These are phyloP conservation scores for Antechinus flavipes DNA, from an alignment of 2,113 vertebrate species.

Conservation along the genomic window DNA sequence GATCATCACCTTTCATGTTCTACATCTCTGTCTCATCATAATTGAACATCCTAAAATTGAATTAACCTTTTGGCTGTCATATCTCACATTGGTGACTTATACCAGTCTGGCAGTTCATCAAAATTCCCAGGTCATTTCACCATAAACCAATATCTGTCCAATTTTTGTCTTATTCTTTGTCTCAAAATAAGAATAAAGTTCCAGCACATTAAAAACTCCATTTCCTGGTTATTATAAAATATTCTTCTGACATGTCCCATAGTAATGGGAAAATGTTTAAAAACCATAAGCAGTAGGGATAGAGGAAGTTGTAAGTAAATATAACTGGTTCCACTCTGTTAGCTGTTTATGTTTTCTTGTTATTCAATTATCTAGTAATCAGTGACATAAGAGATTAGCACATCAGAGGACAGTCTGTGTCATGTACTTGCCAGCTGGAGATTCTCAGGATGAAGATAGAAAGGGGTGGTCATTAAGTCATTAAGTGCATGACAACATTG, in stretches of 20 bases:
- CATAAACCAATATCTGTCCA: background rate
- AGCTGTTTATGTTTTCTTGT: background rate
- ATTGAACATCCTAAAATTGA: background rate
- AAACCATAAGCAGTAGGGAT: background rate
- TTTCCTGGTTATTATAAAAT: background rate
- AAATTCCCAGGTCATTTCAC: background rate
- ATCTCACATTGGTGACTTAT: background rate
- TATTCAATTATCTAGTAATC: background rate
- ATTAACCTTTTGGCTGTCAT: background rate
- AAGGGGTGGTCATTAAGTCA: conserved; percentile 26
- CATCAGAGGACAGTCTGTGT: conserved; percentile 40
- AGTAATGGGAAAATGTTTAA: background rate
- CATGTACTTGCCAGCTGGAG: background rate
- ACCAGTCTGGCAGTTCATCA: background rate
- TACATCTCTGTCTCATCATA: background rate
- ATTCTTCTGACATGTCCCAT: background rate
- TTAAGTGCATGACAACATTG: background rate
- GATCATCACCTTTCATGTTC: background rate
- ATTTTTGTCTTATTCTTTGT: background rate
- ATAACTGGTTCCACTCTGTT: background rate
- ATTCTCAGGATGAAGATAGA: conserved; percentile 41
- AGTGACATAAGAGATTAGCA: conserved; percentile 50
- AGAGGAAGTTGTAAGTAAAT: background rate
- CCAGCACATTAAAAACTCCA: background rate
- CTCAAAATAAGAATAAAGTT: background rate